A percentile compares a stretch with the other conserved stretches of the same genome.
These are phyloP conservation scores for Dicyrtomina minuta DNA, from an alignment of 2,888 invertebrate species.

Conservation along the genomic window DNA sequence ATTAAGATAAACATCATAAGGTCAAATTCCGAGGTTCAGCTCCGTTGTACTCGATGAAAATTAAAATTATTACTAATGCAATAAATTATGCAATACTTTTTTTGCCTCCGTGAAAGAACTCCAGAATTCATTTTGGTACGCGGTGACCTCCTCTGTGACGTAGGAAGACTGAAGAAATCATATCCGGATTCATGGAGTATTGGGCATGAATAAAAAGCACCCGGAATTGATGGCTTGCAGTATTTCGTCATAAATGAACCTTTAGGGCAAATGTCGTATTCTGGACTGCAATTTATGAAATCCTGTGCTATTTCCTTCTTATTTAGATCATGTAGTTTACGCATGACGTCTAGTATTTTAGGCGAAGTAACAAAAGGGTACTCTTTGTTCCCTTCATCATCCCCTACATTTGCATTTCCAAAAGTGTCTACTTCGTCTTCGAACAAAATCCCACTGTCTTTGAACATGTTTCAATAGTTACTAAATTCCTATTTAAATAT, in stretches of 20 bases:
- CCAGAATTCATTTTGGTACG: background rate
- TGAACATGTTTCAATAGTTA: too few species aligned
- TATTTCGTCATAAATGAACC: constrained; percentile 15
- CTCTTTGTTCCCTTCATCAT: constrained; percentile 22
- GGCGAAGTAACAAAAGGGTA: constrained; percentile 21
- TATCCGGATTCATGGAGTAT: constrained; percentile 20
- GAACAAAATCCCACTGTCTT: too few species aligned
- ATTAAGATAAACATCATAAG: too few species aligned
- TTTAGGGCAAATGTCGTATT: constrained; percentile 18
- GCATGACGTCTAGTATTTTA: constrained; percentile 1
- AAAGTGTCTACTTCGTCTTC: background rate
- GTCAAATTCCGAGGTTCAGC: too few species aligned
- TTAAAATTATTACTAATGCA: too few species aligned
- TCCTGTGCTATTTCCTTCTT: constrained; percentile 8
- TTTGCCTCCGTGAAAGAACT: background rate
- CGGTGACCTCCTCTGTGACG: background rate
- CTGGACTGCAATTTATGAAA: constrained; percentile 1
- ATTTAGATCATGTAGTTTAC: background rate
- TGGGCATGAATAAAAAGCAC: constrained; percentile 20
- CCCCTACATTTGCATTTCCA: constrained; percentile 10
- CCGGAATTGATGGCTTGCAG: constrained; percentile 7
- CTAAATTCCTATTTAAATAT: too few species aligned
- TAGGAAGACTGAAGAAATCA: constrained; percentile 17
- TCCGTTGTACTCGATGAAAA: too few species aligned
- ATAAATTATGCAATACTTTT: background rate